Evolutionary conservation across 2,888 invertebrate genomes (phyloP).

Genomic region (Matsumyia berberina): DNA sequence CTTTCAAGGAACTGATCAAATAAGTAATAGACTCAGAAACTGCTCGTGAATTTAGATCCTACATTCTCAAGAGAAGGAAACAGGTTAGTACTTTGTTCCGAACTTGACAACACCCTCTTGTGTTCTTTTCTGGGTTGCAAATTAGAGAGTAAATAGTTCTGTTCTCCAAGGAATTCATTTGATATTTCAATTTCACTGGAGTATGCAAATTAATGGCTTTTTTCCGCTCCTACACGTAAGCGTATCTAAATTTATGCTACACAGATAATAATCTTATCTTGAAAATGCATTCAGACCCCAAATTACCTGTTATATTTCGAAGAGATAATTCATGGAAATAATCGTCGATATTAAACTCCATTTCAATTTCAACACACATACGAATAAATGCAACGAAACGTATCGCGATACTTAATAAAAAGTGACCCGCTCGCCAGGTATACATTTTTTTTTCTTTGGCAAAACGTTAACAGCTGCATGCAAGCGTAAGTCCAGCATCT

Average conservation of each 20-base stretch:
- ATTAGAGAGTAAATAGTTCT: too few relatives aligned
- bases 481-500: constrained; percentile 24
- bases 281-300: constrained; percentile 16
- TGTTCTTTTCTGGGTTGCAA: too few relatives aligned
- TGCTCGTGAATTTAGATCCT: too few relatives aligned
- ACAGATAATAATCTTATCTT: background rate
- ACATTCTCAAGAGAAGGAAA: too few relatives aligned
- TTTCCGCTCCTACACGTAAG: background rate
- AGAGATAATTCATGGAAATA: constrained; percentile 35
- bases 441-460: constrained; percentile 11
- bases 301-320: constrained; percentile 35
- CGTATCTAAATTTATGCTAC: background rate
- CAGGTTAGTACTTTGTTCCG: too few relatives aligned
- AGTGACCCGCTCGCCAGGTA: constrained; percentile 25
- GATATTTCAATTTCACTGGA: background rate
- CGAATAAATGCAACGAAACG: constrained; percentile 13
- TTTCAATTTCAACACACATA: constrained; percentile 28
- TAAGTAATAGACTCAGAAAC: too few relatives aligned
- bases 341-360: constrained; percentile 45
- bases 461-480: constrained; percentile 51
- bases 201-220: background rate
- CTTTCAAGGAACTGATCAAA: too few relatives aligned
- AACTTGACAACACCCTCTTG: too few relatives aligned
- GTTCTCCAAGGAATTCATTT: too few relatives aligned
- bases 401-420: constrained; percentile 32